These are phyloP conservation scores for Oceanites oceanicus DNA, from an alignment of 2,113 vertebrate species.

Conservation along the genomic window DNA sequence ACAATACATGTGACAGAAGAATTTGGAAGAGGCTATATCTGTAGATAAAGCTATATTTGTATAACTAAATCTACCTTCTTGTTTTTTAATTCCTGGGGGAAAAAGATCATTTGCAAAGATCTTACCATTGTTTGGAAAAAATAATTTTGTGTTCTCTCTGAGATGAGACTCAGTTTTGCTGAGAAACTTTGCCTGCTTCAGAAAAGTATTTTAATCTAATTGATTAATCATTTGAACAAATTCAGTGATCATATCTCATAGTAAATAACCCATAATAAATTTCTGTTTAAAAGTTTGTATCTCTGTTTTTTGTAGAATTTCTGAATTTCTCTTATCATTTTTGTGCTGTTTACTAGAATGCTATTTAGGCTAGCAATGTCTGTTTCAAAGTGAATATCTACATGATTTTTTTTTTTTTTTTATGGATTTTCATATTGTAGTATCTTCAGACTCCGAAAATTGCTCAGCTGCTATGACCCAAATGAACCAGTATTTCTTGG, in stretches of 20 bases:
- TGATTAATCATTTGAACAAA: not conserved
- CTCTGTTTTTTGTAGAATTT: not conserved
- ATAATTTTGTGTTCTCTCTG: not conserved
- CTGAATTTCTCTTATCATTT: not conserved
- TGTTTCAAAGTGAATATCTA: not conserved
- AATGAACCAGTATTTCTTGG: slow-evolving; percentile 86
- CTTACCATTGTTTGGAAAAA: not conserved
- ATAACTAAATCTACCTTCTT: not conserved
- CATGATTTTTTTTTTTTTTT: not conserved
- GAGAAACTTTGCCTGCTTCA: not conserved
- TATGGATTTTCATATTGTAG: slow-evolving; percentile 63
- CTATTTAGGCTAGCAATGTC: not conserved
- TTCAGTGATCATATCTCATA: not conserved
- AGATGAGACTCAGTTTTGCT: not conserved
- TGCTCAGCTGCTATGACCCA: slow-evolving; percentile 92
- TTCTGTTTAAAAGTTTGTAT: not conserved
- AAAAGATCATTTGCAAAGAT: not conserved
- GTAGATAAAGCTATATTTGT: not conserved
- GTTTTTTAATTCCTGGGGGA: not conserved
- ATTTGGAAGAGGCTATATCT: not conserved
- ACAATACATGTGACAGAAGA: not conserved
- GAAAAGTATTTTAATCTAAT: not conserved
- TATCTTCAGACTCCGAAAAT: slow-evolving; percentile 83
- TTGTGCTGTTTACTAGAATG: not conserved
- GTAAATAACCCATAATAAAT: not conserved